A percentile compares a stretch with the other conserved stretches of the same genome.
These are phyloP conservation scores for Conomelus anceps DNA, from an alignment of 2,888 invertebrate genomes.

Conservation along the genomic window DNA sequence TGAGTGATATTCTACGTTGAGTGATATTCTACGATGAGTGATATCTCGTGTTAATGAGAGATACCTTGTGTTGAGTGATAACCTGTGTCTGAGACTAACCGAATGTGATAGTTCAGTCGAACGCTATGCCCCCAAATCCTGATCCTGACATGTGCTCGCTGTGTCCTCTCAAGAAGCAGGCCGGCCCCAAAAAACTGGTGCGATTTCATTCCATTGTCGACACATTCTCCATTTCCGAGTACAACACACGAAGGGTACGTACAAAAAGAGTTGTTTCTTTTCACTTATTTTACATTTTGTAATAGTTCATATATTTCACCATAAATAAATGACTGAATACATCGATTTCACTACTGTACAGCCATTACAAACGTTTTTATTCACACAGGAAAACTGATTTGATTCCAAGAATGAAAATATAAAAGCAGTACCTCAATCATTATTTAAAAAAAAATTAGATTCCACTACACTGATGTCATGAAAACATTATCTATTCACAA, in stretches of 20 bases:
- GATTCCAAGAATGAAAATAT: too few species aligned
- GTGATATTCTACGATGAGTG: not conserved
- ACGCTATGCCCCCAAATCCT: conserved; percentile 45
- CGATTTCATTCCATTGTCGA: conserved; percentile 56
- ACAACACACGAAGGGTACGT: conserved; percentile 43
- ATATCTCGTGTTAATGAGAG: not conserved
- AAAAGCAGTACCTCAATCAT: too few species aligned
- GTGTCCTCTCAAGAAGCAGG: conserved; percentile 50
- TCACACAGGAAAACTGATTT: too few species aligned
- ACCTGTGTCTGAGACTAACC: not conserved
- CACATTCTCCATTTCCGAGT: conserved; percentile 54
- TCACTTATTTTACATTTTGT: not conserved
- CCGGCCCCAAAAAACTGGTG: conserved; percentile 51
- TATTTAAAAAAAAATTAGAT: too few species aligned
- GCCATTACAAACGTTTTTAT: too few species aligned
- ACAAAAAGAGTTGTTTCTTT: not conserved
- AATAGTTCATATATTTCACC: not conserved
- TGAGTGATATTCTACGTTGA: not conserved
- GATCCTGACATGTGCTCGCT: conserved; percentile 52
- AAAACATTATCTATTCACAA: too few species aligned
- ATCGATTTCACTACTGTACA: too few species aligned
- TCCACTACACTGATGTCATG: too few species aligned
- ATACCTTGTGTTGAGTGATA: conserved; percentile 4
- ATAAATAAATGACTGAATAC: not conserved
- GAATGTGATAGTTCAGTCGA: not conserved